Evolutionary conservation across 2,797 vertebrate genomes (phyloP), one percentile per base, ranked within the genome.

Genomic region (Poecile montanus): DNA sequence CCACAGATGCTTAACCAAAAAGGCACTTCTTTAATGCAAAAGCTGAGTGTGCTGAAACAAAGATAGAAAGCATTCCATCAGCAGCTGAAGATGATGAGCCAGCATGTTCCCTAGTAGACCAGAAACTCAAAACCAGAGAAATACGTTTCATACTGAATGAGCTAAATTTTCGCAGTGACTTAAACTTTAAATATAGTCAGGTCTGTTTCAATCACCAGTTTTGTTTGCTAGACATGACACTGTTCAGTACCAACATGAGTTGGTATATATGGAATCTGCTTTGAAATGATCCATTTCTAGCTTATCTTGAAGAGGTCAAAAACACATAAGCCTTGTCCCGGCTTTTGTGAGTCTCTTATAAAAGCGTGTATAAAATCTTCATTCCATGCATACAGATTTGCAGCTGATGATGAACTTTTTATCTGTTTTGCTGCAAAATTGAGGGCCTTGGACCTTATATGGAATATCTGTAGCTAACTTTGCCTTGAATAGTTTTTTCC

Each of bases 41-140:
- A 96, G 95, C 94, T 95, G 92, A 95, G 73, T 91, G 51, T 86
- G 93, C 94, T 81, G 85, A 93, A 96, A 84, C 77, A 95, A 96
- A 96, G 91, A 96, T 96, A 96, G 96, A 96, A 96, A 93, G 42
- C 47, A 23, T 94, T 95, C 83, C 93, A 93, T 96, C 94, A 95
- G 96, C 95, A 95, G 74, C 91, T 88, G 93, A 96, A 96, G 74
- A 94, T 96, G 94, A 96, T 95, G 94, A 96, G 77, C 94, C 84
- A 95, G 94, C 96, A 71, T 95, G 94, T 95, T 95, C 93, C 61
- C 57, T 73, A 23, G 47, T 81, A 85, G 77, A 53, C 93, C 74
- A 91, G 88, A 94, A 93, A 87, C 71, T 95, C 70, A 73, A 73
- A 93, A 82, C 17, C 71, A 94, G 90, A 71, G 34, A 93, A 94